These are phyloP conservation scores for Tonatia bakeri DNA, from an alignment of 2,113 vertebrate genomes.

Conservation along the genomic window DNA sequence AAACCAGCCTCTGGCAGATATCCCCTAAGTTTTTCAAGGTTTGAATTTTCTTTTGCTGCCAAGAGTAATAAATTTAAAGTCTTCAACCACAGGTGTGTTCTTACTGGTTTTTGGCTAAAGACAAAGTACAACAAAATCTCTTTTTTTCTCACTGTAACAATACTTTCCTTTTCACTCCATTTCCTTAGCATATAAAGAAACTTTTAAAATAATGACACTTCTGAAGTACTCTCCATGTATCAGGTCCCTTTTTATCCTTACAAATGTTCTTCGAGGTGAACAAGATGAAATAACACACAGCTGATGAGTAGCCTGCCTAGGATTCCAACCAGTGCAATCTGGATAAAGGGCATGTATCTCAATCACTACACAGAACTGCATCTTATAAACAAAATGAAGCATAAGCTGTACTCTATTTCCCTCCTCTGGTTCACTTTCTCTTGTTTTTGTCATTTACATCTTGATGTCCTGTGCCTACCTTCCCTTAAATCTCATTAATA, in stretches of 20 bases:
- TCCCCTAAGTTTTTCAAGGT: background rate
- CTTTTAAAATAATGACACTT: background rate
- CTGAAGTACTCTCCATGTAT: background rate
- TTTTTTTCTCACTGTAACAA: too few species aligned
- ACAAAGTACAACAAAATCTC: background rate
- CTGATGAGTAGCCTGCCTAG: background rate
- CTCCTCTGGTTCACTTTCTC: background rate
- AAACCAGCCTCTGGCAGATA: background rate
- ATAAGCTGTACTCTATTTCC: background rate
- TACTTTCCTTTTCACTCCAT: background rate
- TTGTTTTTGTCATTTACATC: background rate
- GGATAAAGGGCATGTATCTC: background rate
- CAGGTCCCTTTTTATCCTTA: background rate
- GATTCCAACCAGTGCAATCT: background rate
- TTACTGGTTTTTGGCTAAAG: background rate
- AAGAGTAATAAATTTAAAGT: background rate
- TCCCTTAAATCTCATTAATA: background rate
- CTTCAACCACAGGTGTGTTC: background rate
- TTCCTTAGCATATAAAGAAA: background rate
- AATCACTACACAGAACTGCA: background rate
- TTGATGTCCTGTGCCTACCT: background rate
- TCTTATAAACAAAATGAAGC: background rate
- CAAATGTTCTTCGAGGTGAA: background rate
- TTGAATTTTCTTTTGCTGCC: background rate
- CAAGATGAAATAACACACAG: background rate